Evolutionary conservation across 1,140 invertebrate genomes (phyloP).

Genomic region (Pogonus chalceus): DNA sequence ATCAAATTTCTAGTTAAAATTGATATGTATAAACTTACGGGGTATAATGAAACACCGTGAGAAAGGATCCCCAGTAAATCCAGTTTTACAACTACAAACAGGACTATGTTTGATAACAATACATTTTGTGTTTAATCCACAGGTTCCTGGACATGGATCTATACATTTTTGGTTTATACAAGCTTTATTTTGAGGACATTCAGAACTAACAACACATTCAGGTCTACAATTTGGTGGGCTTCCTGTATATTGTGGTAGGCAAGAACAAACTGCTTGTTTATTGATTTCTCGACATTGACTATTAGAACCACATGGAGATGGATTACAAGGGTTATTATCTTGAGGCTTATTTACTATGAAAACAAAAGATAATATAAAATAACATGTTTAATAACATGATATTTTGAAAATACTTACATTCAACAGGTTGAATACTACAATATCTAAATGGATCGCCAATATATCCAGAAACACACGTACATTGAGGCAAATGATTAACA

Average conservation of each 20-base stretch:
- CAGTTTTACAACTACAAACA: slow-evolving; percentile 58
- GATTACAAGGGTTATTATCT: slow-evolving; percentile 49
- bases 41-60: slow-evolving; percentile 48
- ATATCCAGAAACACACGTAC: slow-evolving; percentile 54
- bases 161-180: slow-evolving; percentile 70
- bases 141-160: slow-evolving; percentile 68
- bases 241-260: slow-evolving; percentile 56
- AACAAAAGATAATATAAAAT: slow-evolving; percentile 10
- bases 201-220: slow-evolving; percentile 65
- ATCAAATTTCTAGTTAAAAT: not conserved
- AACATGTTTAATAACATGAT: slow-evolving; percentile 22
- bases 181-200: slow-evolving; percentile 56
- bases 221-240: slow-evolving; percentile 62
- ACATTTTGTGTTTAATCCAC: slow-evolving; percentile 62
- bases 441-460: slow-evolving; percentile 61
- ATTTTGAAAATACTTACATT: slow-evolving; percentile 38
- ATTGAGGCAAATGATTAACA: slow-evolving; percentile 59
- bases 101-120: slow-evolving; percentile 49
- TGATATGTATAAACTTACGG: slow-evolving; percentile 26
- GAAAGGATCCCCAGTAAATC: slow-evolving; percentile 68
- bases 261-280: slow-evolving; percentile 61
- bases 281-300: slow-evolving; percentile 59
- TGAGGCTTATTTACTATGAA: slow-evolving; percentile 15
- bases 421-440: slow-evolving; percentile 49
- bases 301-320: slow-evolving; percentile 66